Evolutionary conservation across 2,797 vertebrate species (phyloP), one percentile per base, ranked within the genome.

Genomic region (Micropoecilia bifurca): DNA sequence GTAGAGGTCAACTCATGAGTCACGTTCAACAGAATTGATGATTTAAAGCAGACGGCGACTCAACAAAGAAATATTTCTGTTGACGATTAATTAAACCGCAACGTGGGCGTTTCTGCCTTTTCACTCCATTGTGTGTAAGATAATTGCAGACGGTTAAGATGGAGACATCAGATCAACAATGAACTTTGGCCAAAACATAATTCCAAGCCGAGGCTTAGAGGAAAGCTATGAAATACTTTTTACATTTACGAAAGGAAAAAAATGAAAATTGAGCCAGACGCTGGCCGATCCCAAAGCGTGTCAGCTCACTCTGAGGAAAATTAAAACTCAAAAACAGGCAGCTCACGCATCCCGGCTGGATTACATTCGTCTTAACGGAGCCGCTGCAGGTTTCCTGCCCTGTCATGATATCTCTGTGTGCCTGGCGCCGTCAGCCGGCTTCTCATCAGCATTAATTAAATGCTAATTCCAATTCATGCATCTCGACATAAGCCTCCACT

Each of bases 381-480:
- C 74, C 10, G 22, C 84, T n/a, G 0, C 76, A 83, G 75, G 30
- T 89, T 87, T 88, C 77, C 77, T 80, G 85, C 48, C 74, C 73
- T 0, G 76, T 90, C 87, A 30, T 77, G 80, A 87, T 87, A 83
- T 84, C 83, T 78, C 48, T 25, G 75, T n/a, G 13, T 7, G 46
- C 76, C 80, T 1, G 82, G 83, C 73, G 85, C 66, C 47, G 2
- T 74, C 79, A 69, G 84, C 83, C 57, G 73, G 73, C 83, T 59
- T 83, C 82, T 88, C 85, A 75, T 91, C 83, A 63, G 76, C n/a
- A 28, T 82, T 91, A 88, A 92, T 93, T 88, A 85, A 87, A 93
- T 57, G 86, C 86, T 91, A 87, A 89, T 89, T 85, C 87, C 22
- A 88, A 85, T 82, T 88, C 80, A 73, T 0, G 74, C 22, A 69